These are phyloP conservation scores for Polia nebulosa DNA, from an alignment of 2,888 invertebrate species.

Conservation along the genomic window DNA sequence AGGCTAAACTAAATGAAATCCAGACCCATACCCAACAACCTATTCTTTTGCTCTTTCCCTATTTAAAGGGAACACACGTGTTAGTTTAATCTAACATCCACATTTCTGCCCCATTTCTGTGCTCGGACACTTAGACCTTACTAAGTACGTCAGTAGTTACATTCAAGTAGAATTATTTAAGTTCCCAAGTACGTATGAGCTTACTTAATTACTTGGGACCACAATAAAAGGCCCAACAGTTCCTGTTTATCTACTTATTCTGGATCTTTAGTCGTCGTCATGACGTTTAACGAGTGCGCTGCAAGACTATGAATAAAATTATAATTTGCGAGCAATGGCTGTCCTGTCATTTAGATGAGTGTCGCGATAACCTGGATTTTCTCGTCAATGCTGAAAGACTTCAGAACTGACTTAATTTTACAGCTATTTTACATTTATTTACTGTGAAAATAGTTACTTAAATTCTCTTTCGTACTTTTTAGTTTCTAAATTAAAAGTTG, in stretches of 20 bases:
- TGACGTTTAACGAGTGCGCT: slow-evolving; percentile 53
- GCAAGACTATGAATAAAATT: slow-evolving; percentile 67
- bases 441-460: not conserved
- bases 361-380: slow-evolving; percentile 59
- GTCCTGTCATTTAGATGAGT: slow-evolving; percentile 56
- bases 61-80: slow-evolving; percentile 11
- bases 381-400: slow-evolving; percentile 33
- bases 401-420: slow-evolving; percentile 31
- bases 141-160: slow-evolving; percentile 36
- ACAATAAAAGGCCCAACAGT: slow-evolving; percentile 21
- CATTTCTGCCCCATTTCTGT: slow-evolving; percentile 33
- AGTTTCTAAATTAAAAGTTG: not conserved
- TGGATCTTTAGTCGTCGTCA: slow-evolving; percentile 52
- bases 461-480: not conserved
- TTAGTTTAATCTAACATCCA: slow-evolving; percentile 26
- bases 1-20: not conserved
- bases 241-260: slow-evolving; percentile 45
- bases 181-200: slow-evolving; percentile 10
- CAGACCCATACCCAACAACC: not conserved
- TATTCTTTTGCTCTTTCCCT: not conserved
- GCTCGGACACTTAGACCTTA: slow-evolving; percentile 14
- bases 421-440: slow-evolving; percentile 21
- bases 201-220: slow-evolving; percentile 34
- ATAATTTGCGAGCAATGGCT: slow-evolving; percentile 61
- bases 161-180: slow-evolving; percentile 46